Evolutionary conservation across 2,888 invertebrate species (phyloP).

Genomic region (Metalampra italica): DNA sequence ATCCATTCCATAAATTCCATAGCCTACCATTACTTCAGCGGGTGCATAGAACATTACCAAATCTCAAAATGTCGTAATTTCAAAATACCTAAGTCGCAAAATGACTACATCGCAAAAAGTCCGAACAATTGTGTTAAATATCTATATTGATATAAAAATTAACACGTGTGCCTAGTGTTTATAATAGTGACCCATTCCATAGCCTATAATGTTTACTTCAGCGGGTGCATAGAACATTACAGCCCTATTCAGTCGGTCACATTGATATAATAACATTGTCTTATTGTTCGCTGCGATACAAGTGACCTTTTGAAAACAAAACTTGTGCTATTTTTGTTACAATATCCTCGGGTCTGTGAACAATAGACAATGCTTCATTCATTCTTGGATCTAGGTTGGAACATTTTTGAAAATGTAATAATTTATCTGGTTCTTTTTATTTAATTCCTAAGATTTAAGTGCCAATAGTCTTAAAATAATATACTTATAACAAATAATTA

Average conservation of each 20-base stretch:
- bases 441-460: too few relatives aligned
- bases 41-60: too few relatives aligned
- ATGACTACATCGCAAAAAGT: too few relatives aligned
- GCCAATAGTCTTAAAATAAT: too few relatives aligned
- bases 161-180: neutral
- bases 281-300: conserved; percentile 36
- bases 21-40: too few relatives aligned
- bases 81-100: too few relatives aligned
- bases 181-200: neutral
- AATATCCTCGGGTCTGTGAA: neutral
- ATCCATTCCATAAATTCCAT: too few relatives aligned
- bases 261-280: conserved; percentile 40
- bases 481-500: too few relatives aligned
- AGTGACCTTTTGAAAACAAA: conserved; percentile 33
- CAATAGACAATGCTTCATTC: conserved; percentile 4
- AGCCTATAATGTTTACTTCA: neutral
- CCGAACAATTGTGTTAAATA: too few relatives aligned
- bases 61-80: too few relatives aligned
- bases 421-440: too few relatives aligned
- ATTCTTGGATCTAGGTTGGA: neutral
- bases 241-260: conserved; percentile 14
- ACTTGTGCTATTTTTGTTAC: conserved; percentile 16
- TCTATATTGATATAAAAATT: too few relatives aligned
- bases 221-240: neutral
- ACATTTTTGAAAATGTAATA: neutral